Conservation (phyloP, 2,888 invertebrate species). For the Sinelater perroti region DNA sequence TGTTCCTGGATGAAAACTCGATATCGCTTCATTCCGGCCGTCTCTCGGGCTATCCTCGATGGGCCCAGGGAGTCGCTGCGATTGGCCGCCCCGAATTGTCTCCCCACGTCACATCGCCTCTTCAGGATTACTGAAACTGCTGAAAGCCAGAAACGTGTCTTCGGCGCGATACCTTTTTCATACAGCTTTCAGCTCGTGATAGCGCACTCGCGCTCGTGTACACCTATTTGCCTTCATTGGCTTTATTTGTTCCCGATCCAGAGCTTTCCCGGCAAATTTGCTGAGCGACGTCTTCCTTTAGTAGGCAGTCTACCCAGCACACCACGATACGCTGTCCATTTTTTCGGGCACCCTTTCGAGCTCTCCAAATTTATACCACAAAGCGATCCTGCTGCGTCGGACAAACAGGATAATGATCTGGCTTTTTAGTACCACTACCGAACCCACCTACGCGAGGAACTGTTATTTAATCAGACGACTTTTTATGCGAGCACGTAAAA, state of each 20-base stretch:
- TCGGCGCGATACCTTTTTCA: conserved; percentile 34
- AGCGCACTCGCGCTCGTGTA: conserved; percentile 21
- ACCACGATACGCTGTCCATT: conserved; percentile 7
- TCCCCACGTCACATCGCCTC: conserved; percentile 27
- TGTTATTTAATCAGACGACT: conserved; percentile 28
- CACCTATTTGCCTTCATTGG: conserved; percentile 28
- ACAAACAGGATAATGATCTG: conserved; percentile 33
- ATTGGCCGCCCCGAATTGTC: conserved; percentile 24
- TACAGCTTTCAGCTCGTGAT: conserved; percentile 23
- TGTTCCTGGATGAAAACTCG: conserved; percentile 7
- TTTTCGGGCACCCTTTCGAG: conserved; percentile 20
- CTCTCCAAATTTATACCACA: conserved; percentile 32
- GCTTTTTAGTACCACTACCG: conserved; percentile 25
- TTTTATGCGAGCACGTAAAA: conserved; percentile 24
- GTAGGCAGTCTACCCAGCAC: neutral
- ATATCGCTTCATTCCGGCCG: conserved; percentile 14
- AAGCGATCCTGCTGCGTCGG: conserved; percentile 29
- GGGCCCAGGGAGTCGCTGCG: conserved; percentile 10
- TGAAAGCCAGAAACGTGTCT: conserved; percentile 36
- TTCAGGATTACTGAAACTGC: conserved; percentile 31
- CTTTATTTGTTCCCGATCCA: conserved; percentile 30
- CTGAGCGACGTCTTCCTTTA: conserved; percentile 7
- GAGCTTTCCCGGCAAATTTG: conserved; percentile 14
- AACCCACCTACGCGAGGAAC: conserved; percentile 20
- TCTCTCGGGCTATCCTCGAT: conserved; percentile 17